These are phyloP conservation scores for Siniperca obscura DNA, from an alignment of 2,797 vertebrate species.

Conservation along the genomic window DNA sequence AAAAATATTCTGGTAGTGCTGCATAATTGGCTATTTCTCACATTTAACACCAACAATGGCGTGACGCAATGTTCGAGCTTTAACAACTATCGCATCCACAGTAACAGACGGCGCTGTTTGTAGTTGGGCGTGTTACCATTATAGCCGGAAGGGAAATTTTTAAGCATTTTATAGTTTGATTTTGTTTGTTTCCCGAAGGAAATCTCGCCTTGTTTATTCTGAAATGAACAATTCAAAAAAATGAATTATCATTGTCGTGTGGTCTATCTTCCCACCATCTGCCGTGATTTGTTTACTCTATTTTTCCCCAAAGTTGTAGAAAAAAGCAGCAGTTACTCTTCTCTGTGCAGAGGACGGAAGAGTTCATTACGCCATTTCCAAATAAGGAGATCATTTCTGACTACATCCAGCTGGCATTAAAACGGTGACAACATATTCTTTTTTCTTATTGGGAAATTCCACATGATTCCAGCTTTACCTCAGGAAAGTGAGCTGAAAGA, in stretches of 20 bases:
- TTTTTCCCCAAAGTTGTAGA: slow-evolving; percentile 53
- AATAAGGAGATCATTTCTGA: slow-evolving; percentile 64
- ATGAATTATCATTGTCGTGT: slow-evolving; percentile 64
- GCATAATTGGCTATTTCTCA: slow-evolving; percentile 67
- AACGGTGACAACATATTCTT: slow-evolving; percentile 36
- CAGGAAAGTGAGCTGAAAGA: slow-evolving; percentile 32
- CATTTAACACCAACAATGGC: slow-evolving; percentile 59
- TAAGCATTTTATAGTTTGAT: slow-evolving; percentile 65
- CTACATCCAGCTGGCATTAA: slow-evolving; percentile 73
- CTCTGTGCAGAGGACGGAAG: slow-evolving; percentile 52
- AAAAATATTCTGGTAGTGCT: slow-evolving; percentile 35
- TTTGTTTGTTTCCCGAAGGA: slow-evolving; percentile 68
- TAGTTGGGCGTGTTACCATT: slow-evolving; percentile 49
- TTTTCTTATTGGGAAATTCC: slow-evolving; percentile 56
- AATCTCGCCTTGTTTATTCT: slow-evolving; percentile 66
- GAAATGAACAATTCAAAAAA: slow-evolving; percentile 73
- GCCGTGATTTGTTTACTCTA: slow-evolving; percentile 67
- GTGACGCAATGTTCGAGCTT: slow-evolving; percentile 40
- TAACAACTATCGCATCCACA: slow-evolving; percentile 45
- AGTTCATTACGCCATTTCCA: slow-evolving; percentile 70
- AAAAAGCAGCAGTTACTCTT: slow-evolving; percentile 58
- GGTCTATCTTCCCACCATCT: slow-evolving; percentile 73
- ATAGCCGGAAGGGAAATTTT: slow-evolving; percentile 61
- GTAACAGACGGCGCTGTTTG: slow-evolving; percentile 69
- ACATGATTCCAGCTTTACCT: slow-evolving; percentile 39